Base-by-base conservation (phyloP, 1,140 invertebrate genomes). In the Drosophila ogumai region DNA sequence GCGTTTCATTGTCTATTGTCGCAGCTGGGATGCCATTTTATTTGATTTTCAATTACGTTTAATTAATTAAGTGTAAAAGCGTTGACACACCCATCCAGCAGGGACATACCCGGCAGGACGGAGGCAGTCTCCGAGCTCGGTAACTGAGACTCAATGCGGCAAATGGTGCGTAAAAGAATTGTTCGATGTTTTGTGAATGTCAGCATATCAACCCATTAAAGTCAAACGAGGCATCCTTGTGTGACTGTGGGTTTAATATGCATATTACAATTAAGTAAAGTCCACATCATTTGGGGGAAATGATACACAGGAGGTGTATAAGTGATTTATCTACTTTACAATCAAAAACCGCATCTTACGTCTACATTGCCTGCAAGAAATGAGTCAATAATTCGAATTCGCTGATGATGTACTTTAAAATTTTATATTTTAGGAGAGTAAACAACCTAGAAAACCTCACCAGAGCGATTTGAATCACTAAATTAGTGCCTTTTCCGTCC, bases 11-110 rank as follows among this genome's bases (percentile, higher is more conserved):
- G 67, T 79, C 82, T 76, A 82, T 88, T 87, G 84, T 87, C 52
- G 58, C 82, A 82, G 66, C 65, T 87, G 82, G 69, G 79, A 63
- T 68, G 80, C 43, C 82, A 59, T 82, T 87, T 87, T 76, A 87
- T 87, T 87, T 87, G 82, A 87, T 87, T 82, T 87, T 87, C 82
- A 87, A 87, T 86, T 86, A 87, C 69, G 71, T 73, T 86, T 86
- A 87, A 87, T 87, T 87, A 87, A 87, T 87, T 87, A 87, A 88
- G 84, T 87, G 82, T 82, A 87, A 87, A 87, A 80, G 79, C 84
- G 79, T 69, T 66, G 71, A 73, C 75, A 73, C 68, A 81, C 77
- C 59, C 66, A 52, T 46, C 49, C 34, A 32, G 22, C 44, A 60
- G 52, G 50, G 38, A 43, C 46, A 10, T 22, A 8, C 19, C 2